These are phyloP conservation scores for Spilarctia lutea DNA, from an alignment of 2,888 invertebrate species.

Conservation along the genomic window DNA sequence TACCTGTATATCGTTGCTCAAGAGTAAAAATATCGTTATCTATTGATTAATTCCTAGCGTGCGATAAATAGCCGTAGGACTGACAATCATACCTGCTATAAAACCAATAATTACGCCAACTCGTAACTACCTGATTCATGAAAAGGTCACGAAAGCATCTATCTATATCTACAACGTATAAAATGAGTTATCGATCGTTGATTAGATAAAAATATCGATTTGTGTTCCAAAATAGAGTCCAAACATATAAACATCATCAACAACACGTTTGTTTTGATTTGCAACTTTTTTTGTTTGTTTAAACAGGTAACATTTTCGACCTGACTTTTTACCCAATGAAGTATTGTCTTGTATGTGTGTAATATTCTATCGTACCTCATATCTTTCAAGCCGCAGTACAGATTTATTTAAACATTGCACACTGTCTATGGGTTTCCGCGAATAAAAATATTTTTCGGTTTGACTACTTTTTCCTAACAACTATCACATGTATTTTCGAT, in stretches of 20 bases:
- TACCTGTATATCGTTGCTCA: background rate
- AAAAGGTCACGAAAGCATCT: slow-evolving; percentile 18
- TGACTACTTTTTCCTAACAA: too few species aligned
- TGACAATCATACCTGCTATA: background rate
- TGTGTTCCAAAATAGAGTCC: background rate
- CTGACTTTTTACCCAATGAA: background rate
- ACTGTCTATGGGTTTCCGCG: too few species aligned
- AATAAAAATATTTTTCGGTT: too few species aligned
- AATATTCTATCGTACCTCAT: too few species aligned
- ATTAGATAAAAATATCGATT: slow-evolving; percentile 46
- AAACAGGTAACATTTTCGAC: background rate
- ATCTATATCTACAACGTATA: slow-evolving; percentile 13
- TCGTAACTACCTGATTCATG: slow-evolving; percentile 20
- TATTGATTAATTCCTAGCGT: background rate
- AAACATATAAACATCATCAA: background rate
- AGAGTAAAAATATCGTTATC: background rate
- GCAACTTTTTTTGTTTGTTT: background rate
- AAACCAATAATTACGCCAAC: background rate
- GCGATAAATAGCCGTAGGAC: background rate
- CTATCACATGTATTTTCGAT: too few species aligned
- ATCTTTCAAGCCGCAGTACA: background rate
- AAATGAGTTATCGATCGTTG: slow-evolving; percentile 25
- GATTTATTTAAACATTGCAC: too few species aligned
- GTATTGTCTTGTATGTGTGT: too few species aligned
- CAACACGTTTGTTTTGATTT: background rate